Evolutionary conservation across 2,113 vertebrate species (phyloP), one percentile per base, ranked within the genome.

Genomic region (Cairina moschata): DNA sequence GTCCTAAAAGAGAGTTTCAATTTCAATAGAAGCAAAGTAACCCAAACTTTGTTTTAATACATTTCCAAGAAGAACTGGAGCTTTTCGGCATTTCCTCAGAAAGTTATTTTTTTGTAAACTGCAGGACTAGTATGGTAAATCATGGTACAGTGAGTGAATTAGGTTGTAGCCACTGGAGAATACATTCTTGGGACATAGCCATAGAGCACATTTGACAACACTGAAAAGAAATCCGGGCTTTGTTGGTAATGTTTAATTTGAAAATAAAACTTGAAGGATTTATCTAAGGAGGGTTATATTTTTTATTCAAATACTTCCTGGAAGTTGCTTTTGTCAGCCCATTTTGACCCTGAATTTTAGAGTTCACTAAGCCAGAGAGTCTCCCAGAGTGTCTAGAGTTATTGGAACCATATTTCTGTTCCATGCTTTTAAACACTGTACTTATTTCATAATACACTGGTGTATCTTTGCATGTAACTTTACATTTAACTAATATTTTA

Each of bases 1-100:
- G 98, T 99, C 96, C 99, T 99, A 93, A 62, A 77, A 82, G 73
- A 38, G 55, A 90, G 11, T 55, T 48, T 54, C 12, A 89, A 72
- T 9, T 46, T 94, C 59, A 87, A 58, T 6, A 44, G 54, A 71
- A 89, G 25, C 23, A 84, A 65, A 7, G 28, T 36, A 66, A 34
- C 28, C 40, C 50, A 14, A 86, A 66, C 59, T 6, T 63, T 77
- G 18, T 36, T 36, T n/a, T 42, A 75, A 50, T 20, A 71, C 36
- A 44, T 34, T 66, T 9, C 5, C 23, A 67, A 44, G 38, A 73
- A 54, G 14, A 74, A 55, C 10, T 42, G 50, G 10, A 66, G 16
- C 5, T 77, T 72, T 82, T 62, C 7, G 63, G 54, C 26, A 58
- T 21, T 32, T 68, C 31, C 16, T 42, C 10, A 25, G 34, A 55